Conservation (phyloP, 2,113 vertebrate genomes). For the Herpetotheres cachinnans region DNA sequence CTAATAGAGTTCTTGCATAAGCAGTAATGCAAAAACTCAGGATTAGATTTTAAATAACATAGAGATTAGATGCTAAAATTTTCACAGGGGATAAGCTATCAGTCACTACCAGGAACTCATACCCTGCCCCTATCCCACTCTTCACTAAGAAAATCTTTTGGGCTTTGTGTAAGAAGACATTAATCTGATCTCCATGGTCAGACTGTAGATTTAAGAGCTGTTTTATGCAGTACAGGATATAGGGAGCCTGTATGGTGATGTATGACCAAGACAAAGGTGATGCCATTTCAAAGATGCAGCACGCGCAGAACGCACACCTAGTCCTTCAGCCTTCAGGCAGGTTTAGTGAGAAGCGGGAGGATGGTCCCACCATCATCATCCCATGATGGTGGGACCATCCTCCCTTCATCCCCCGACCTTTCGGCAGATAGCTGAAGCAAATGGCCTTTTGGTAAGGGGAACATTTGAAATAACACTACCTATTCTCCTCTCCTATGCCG, state of each 20-base stretch:
- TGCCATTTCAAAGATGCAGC: neutral
- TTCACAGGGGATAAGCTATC: neutral
- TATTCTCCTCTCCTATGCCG: neutral
- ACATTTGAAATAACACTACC: neutral
- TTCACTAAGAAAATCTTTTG: neutral
- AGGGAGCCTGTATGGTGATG: neutral
- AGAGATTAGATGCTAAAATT: neutral
- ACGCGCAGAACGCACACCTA: accelerated
- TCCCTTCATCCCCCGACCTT: neutral
- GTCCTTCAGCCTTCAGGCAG: neutral
- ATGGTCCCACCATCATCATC: too few species aligned
- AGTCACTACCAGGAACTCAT: neutral
- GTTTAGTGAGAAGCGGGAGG: neutral
- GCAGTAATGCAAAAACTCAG: neutral
- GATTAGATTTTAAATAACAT: neutral
- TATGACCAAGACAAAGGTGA: neutral
- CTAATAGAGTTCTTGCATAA: neutral
- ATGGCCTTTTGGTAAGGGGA: neutral
- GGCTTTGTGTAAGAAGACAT: neutral
- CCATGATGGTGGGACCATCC: too few species aligned
- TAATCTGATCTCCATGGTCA: neutral
- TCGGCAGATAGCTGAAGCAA: neutral
- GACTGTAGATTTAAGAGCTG: neutral
- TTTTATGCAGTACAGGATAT: accelerated
- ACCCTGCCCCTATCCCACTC: neutral